These are phyloP conservation scores for Yponomeuta evonymella DNA, from an alignment of 2,888 invertebrate genomes.

Conservation along the genomic window DNA sequence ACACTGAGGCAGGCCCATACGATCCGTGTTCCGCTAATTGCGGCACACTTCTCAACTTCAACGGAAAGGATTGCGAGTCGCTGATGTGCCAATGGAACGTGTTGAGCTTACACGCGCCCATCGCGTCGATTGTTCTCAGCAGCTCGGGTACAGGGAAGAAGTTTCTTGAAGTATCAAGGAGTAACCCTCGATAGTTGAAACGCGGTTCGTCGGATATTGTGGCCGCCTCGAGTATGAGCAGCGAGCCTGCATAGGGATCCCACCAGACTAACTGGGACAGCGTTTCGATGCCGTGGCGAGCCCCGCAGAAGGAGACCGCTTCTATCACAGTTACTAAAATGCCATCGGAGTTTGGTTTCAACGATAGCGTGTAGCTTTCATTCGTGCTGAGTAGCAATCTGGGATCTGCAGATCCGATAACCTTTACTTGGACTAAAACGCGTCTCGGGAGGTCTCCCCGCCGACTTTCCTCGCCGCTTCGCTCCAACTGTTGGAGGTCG, in stretches of 20 bases:
- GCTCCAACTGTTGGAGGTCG: conserved; percentile 66
- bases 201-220: conserved; percentile 86
- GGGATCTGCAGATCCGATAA: conserved; percentile 72
- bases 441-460: conserved; percentile 52
- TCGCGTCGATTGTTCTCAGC: conserved; percentile 86
- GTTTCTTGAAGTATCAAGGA: conserved; percentile 94
- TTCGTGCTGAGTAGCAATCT: conserved; percentile 81
- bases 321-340: conserved; percentile 77
- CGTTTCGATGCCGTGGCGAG: conserved; percentile 85
- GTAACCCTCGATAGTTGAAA: conserved; percentile 86
- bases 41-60: conserved; percentile 84
- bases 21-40: conserved; percentile 90
- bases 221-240: conserved; percentile 80
- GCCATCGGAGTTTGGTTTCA: conserved; percentile 58
- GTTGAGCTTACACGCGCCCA: conserved; percentile 93
- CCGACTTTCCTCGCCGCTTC: conserved; percentile 32
- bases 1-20: conserved; percentile 86
- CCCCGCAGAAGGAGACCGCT: conserved; percentile 84
- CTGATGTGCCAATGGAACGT: conserved; percentile 95
- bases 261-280: conserved; percentile 88
- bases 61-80: conserved; percentile 95
- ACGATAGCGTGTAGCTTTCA: conserved; percentile 83
- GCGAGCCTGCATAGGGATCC: conserved; percentile 79
- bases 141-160: conserved; percentile 85
- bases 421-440: conserved; percentile 67